Percentiles rank a stretch among this genome's conserved stretches.
Evolutionary conservation across 2,797 vertebrate species (phyloP).

Genomic region (Macroramphosus scolopax): DNA sequence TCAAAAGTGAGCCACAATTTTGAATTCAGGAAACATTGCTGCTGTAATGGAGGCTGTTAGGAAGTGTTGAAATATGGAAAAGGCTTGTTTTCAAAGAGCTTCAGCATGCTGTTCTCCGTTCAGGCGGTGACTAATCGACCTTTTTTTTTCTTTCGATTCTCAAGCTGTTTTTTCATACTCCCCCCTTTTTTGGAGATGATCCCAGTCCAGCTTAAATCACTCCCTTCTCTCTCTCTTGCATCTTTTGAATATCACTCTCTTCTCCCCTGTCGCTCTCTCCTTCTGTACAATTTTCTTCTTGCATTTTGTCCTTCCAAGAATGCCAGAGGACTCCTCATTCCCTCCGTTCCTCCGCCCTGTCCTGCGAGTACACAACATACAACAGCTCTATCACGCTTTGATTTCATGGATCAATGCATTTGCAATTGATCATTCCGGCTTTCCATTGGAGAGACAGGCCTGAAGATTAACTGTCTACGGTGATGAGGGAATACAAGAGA

Average conservation of each 20-base stretch:
- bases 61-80: slow-evolving; percentile 20
- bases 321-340: slow-evolving; percentile 44
- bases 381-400: slow-evolving; percentile 60
- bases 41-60: slow-evolving; percentile 11
- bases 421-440: slow-evolving; percentile 52
- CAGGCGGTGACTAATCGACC: slow-evolving; percentile 31
- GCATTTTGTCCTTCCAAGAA: slow-evolving; percentile 56
- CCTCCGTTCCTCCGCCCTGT: slow-evolving; percentile 19
- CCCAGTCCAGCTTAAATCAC: slow-evolving; percentile 41
- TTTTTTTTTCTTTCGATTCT: slow-evolving; percentile 25
- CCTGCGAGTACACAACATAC: slow-evolving; percentile 25
- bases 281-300: slow-evolving; percentile 40
- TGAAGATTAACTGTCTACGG: slow-evolving; percentile 43
- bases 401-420: slow-evolving; percentile 68
- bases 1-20: too few relatives aligned
- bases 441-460: slow-evolving; percentile 38
- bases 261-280: slow-evolving; percentile 27
- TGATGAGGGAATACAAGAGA: slow-evolving; percentile 47
- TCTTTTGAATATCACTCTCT: slow-evolving; percentile 29
- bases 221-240: slow-evolving; percentile 33
- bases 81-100: slow-evolving; percentile 15
- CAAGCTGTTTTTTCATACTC: slow-evolving; percentile 24
- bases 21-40: too few relatives aligned
- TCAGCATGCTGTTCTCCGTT: slow-evolving; percentile 10
- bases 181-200: slow-evolving; percentile 41